Percentiles rank a stretch among this genome's conserved stretches.
These are phyloP conservation scores for Hydractinia symbiolongicarpus DNA, from an alignment of 30 jellyfish, hydroid and myxozoan genomes.

Conservation along the genomic window DNA sequence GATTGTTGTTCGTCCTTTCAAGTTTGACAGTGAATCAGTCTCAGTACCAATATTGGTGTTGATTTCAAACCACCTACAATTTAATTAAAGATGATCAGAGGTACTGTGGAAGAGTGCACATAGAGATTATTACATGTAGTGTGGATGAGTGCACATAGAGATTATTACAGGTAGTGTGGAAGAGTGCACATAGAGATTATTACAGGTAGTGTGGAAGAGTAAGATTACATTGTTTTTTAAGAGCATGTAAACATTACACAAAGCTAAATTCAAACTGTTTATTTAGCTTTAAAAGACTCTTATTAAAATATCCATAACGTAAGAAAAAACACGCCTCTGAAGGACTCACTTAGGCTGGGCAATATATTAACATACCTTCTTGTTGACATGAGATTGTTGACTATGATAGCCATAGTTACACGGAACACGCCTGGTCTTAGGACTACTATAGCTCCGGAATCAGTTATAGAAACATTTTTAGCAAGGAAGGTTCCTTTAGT, in stretches of 20 bases:
- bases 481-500: conserved; percentile 25
- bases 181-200: background rate
- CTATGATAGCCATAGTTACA: conserved; percentile 39
- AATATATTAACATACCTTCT: conserved; percentile 21
- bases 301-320: background rate
- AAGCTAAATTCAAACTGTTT: no score
- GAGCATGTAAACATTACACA: no score
- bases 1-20: conserved; percentile 26
- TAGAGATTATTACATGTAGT: background rate
- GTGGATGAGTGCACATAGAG: background rate
- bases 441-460: conserved; percentile 41
- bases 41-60: background rate
- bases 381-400: conserved; percentile 34
- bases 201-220: background rate
- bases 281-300: background rate
- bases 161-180: background rate
- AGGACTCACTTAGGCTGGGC: no score
- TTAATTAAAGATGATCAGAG: background rate
- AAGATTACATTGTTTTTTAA: no score
- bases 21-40: background rate
- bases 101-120: background rate
- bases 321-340: no score
- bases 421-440: conserved; percentile 76
- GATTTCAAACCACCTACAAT: conserved; percentile 3
- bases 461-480: conserved; percentile 37